Evolutionary conservation across 2,113 vertebrate species (phyloP), one percentile per base, ranked within the genome.

Genomic region (Lichenostomus cassidix): DNA sequence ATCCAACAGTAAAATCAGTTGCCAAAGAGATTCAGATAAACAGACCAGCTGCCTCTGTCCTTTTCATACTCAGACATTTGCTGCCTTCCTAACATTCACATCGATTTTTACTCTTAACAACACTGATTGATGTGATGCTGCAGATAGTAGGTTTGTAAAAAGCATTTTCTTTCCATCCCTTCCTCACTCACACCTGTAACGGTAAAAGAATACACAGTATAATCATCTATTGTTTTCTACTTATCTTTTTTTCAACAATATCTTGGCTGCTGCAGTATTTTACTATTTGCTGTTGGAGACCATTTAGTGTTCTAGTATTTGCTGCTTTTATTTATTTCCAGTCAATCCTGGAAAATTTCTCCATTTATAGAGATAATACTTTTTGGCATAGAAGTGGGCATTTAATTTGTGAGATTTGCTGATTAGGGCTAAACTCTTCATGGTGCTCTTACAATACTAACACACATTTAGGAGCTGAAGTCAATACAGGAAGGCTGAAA

Each of bases 131-230:
- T 76, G 76, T 69, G 49, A 62, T 7, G 7, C n/a, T 84, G 52
- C 37, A 91, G 68, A 47, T 9, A 55, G 29, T 21, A 23, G 9
- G 14, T 74, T 89, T 81, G 27, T 69, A 70, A 87, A 74, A 47
- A 62, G 14, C 4, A 60, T 68, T 87, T 90, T 63, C 46, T 87
- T 59, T 8, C 3, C 31, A 64, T 4, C 8, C 24, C 15, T 69
- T 83, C n/a, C 31, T 86, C 55, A 58, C 3, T 0, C 0, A 0
- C n/a, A 63, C 13, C 21, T 47, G 35, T 29, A 81, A 65, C 0
- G 1, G 33, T 67, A 79, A 50, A 86, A 82, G 44, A 88, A 76
- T 46, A 69, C 11, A 27, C 22, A 44, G 15, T 11, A 56, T n/a
- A 65, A 69, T 85, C 1, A 86, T 39, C 35, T 67, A 14, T 62